Evolutionary conservation across 2,888 invertebrate genomes (phyloP).

Genomic region (Chesias legatella): DNA sequence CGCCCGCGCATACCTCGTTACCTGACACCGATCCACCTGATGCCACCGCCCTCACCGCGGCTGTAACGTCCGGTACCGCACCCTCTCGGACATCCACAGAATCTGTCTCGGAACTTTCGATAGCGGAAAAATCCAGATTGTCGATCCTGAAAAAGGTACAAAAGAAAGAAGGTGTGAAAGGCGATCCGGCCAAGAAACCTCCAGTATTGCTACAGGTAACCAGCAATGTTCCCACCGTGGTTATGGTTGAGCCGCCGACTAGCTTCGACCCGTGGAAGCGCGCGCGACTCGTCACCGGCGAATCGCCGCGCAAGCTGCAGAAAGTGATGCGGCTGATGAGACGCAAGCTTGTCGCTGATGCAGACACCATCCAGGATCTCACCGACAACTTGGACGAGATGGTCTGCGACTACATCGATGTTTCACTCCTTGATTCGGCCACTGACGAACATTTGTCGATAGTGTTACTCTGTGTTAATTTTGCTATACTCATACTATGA

Average conservation of each 20-base stretch:
- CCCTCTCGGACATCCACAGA: slow-evolving; percentile 2
- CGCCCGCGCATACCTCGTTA: slow-evolving; percentile 7
- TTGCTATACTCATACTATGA: not conserved
- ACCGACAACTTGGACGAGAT: slow-evolving; percentile 65
- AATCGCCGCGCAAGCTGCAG: slow-evolving; percentile 45
- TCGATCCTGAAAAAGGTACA: slow-evolving; percentile 63
- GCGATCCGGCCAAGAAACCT: slow-evolving; percentile 48
- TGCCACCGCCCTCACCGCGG: slow-evolving; percentile 1
- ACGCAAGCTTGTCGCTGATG: slow-evolving; percentile 51
- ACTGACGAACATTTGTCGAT: not conserved
- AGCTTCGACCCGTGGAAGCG: slow-evolving; percentile 38
- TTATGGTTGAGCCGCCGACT: slow-evolving; percentile 54
- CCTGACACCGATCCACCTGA: slow-evolving; percentile 6
- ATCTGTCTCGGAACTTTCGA: slow-evolving; percentile 36
- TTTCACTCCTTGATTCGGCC: slow-evolving; percentile 32
- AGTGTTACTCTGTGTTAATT: not conserved
- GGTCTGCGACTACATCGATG: slow-evolving; percentile 66
- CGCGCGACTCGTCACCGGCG: slow-evolving; percentile 39
- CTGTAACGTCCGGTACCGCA: slow-evolving; percentile 4
- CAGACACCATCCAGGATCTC: slow-evolving; percentile 56
- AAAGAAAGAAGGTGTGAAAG: slow-evolving; percentile 46
- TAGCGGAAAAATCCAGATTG: slow-evolving; percentile 60
- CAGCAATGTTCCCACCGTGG: slow-evolving; percentile 48
- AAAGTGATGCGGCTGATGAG: slow-evolving; percentile 62
- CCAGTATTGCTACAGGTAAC: slow-evolving; percentile 63